Evolutionary conservation across 2,888 invertebrate genomes (phyloP), one percentile per base, ranked within the genome.

Genomic region (Aphidoletes aphidimyza): DNA sequence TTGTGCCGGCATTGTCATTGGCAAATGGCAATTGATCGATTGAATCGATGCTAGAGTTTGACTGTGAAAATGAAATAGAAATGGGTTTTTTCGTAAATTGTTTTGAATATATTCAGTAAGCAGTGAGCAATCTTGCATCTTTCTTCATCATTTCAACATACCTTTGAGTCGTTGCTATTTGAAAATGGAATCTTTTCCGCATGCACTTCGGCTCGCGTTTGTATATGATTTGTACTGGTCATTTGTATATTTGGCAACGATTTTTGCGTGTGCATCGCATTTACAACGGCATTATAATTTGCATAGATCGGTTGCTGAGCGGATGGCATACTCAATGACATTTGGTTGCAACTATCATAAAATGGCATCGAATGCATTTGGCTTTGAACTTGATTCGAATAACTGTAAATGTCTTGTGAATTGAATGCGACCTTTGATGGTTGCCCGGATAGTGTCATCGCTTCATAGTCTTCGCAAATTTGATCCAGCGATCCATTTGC

Each of bases 1-100:
- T 98, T 84, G 99, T 99, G 85, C 98, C 99, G 49, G 98, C 98
- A 90, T 99, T 98, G 90, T 99, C 98, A 90, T 99, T 98, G 87
- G 98, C 98, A 91, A 99, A 99, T 59, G 98, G 98, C 89, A 97
- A 93, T 89, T 96, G 96, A 90, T 98, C 98, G 85, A 90, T 90
- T 83, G 97, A 97, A 91, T 98, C 98, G 87, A 97, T 96, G 91
- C 97, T 98, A 88, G 97, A 97, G 92, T 95, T 96, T 89, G 96
- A 97, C 96, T 96, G 92, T 95, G 39, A 39, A 39, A 39, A 39
- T 5, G 11, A 39, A 39, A 39, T 39, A 11, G 11, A 39, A 39
- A 39, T 39, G 5, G 39, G 11, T 39, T 39, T 8, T 8, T 39
- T 39, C 5, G 6, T 8, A 5, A 39, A 39, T 8, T 39, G 39